phyloP scores from a whole-genome alignment of 2,888 invertebrate species.

The Erannis defoliaria region DNA sequence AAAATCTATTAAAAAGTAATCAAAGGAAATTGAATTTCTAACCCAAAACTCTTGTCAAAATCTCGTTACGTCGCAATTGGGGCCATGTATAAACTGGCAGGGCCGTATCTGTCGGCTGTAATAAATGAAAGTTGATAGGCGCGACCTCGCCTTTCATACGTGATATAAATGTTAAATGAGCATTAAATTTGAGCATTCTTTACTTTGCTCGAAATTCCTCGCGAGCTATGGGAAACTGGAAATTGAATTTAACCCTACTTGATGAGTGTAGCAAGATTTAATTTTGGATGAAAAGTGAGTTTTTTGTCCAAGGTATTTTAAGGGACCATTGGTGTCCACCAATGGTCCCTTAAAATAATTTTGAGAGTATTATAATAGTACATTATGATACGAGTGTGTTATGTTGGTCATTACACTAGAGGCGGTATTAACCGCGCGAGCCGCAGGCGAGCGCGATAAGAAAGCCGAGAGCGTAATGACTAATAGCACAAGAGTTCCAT shows the following conservation, averaged over 20 bases:
- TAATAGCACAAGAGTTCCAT: too few species aligned
- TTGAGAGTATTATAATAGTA: too few species aligned
- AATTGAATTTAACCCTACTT: slow-evolving; percentile 33
- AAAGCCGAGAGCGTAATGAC: too few species aligned
- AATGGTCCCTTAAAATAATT: too few species aligned
- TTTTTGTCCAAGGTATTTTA: too few species aligned
- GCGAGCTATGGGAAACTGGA: slow-evolving; percentile 30
- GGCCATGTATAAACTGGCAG: slow-evolving; percentile 29
- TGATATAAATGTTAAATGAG: slow-evolving; percentile 43
- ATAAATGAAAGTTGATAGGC: slow-evolving; percentile 46
- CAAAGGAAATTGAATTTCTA: slow-evolving; percentile 18
- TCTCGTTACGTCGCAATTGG: slow-evolving; percentile 22
- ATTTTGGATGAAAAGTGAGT: slow-evolving; percentile 4
- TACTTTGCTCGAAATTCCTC: slow-evolving; percentile 32
- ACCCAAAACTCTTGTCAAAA: slow-evolving; percentile 23
- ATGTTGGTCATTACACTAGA: too few species aligned
- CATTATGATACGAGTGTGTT: too few species aligned
- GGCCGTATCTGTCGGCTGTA: slow-evolving; percentile 33
- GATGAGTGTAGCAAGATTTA: slow-evolving; percentile 26
- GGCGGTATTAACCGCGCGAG: too few species aligned
- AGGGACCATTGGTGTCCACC: too few species aligned
- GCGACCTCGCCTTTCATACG: slow-evolving; percentile 42
- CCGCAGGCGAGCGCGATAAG: too few species aligned
- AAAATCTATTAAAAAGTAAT: background rate
- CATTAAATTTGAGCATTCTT: slow-evolving; percentile 39